Evolutionary conservation across 2,797 vertebrate genomes (phyloP), one percentile per base, ranked within the genome.

Genomic region (Craterocephalus amniculus): DNA sequence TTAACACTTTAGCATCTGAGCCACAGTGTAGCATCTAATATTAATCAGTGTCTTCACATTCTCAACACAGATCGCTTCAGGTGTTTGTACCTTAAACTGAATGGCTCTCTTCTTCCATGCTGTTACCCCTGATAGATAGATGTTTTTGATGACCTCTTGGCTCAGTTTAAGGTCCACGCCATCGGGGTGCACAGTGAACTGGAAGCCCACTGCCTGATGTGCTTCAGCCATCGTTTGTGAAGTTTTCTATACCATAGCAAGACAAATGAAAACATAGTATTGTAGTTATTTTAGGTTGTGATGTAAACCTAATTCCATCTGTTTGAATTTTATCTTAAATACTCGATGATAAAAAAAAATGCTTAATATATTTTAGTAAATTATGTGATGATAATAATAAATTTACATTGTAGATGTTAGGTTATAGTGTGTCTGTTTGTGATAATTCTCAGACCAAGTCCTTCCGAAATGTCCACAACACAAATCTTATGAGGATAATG

Each of bases 201-300:
- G 95, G 90, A 98, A 98, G 78, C 95, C 97, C 76, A 99, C 97
- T 0, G 97, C 97, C 89, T 99, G 97, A 92, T 98, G 97, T 0
- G 97, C 97, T 75, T 99, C 97, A 40, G 97, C 97, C 97, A 98
- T 98, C n/a, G 52, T 74, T 58, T 14, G 20, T 45, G 18, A n/a
- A 45, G 43, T 45, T 20, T n/a, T 45, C 6, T 8, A 45, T n/a
- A n/a, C 9, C 4, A n/a, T 20, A 8, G 18, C 43, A 20, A 2
- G 38, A 40, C 14, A 16, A 40, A 16, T 40, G 3, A 40, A 40
- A 31, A 31, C 29, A 31, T 31, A 31, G 29, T 36, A 36, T 11
- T 13, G 11, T 22, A 12, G 45, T 49, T 22, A 11, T 22, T 22
- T 0, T 12, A 22, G n/a, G n/a, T 9, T 49, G 10, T 22, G 20